phyloP scores from a whole-genome alignment of 1,140 invertebrate genomes.

The Ericerus pela region DNA sequence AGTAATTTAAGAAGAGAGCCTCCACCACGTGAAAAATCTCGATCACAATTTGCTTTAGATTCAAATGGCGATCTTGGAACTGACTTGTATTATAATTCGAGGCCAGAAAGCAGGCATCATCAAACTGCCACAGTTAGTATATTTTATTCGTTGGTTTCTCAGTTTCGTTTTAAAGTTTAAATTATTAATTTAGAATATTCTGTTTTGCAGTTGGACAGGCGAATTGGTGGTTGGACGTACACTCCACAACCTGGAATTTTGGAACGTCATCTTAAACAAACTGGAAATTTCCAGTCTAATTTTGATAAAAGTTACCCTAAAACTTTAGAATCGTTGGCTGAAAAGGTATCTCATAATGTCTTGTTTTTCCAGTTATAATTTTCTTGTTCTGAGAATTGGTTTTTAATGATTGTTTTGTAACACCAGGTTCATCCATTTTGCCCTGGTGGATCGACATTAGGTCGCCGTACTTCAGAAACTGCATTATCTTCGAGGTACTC shows the following conservation, averaged over 20 bases:
- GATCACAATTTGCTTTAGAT: slow-evolving; percentile 45
- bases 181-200: neutral
- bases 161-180: neutral
- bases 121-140: slow-evolving; percentile 13
- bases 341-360: slow-evolving; percentile 47
- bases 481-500: slow-evolving; percentile 19
- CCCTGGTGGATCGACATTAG: slow-evolving; percentile 38
- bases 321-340: slow-evolving; percentile 73
- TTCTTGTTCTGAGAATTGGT: neutral
- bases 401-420: neutral
- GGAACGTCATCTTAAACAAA: slow-evolving; percentile 24
- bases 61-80: slow-evolving; percentile 20
- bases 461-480: slow-evolving; percentile 39
- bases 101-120: slow-evolving; percentile 26
- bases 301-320: slow-evolving; percentile 73
- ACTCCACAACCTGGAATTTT: neutral
- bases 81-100: slow-evolving; percentile 67
- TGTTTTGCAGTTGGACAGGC: slow-evolving; percentile 22
- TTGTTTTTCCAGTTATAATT: neutral
- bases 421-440: slow-evolving; percentile 60
- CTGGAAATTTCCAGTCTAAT: slow-evolving; percentile 47
- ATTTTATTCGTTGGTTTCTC: neutral
- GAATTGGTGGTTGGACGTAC: slow-evolving; percentile 18
- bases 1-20: slow-evolving; percentile 12
- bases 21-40: slow-evolving; percentile 36